A percentile compares a stretch with the other conserved stretches of the same genome.
Conservation (phyloP, 1,140 invertebrate genomes). For the Diplogasteroides magnus region DNA sequence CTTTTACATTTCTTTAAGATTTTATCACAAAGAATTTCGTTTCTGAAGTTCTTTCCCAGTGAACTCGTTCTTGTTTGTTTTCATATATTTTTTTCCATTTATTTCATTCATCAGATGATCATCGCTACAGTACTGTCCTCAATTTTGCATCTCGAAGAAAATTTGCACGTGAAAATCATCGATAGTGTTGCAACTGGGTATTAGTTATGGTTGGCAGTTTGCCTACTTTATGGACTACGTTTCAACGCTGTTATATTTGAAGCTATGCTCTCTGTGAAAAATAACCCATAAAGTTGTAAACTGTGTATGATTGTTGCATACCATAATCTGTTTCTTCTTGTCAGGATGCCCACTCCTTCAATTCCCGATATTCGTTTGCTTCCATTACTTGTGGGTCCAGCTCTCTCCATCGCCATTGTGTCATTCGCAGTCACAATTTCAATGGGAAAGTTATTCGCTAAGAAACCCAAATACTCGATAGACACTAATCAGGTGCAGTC, state of each 20-base stretch:
- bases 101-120: too few species aligned
- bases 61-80: constrained; percentile 28
- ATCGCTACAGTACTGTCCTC: too few species aligned
- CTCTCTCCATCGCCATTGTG: constrained; percentile 61
- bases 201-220: too few species aligned
- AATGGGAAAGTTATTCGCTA: constrained; percentile 62
- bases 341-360: constrained; percentile 32
- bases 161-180: too few species aligned
- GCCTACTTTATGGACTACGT: too few species aligned
- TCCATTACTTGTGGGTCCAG: constrained; percentile 36
- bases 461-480: constrained; percentile 61
- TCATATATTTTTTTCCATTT: too few species aligned
- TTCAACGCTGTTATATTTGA: too few species aligned
- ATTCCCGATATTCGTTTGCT: constrained; percentile 23
- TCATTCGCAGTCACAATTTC: constrained; percentile 62
- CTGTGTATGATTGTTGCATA: too few species aligned
- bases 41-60: constrained; percentile 8
- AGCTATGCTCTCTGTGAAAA: too few species aligned
- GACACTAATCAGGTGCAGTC: constrained; percentile 63
- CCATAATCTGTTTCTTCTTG: background rate
- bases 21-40: constrained; percentile 23
- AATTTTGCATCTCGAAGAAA: too few species aligned
- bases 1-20: constrained; percentile 48
- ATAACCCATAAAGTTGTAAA: too few species aligned
- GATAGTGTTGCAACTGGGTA: constrained; percentile 39